These are phyloP conservation scores for Oophaga sylvatica DNA, from an alignment of 2,797 vertebrate species.

Conservation along the genomic window DNA sequence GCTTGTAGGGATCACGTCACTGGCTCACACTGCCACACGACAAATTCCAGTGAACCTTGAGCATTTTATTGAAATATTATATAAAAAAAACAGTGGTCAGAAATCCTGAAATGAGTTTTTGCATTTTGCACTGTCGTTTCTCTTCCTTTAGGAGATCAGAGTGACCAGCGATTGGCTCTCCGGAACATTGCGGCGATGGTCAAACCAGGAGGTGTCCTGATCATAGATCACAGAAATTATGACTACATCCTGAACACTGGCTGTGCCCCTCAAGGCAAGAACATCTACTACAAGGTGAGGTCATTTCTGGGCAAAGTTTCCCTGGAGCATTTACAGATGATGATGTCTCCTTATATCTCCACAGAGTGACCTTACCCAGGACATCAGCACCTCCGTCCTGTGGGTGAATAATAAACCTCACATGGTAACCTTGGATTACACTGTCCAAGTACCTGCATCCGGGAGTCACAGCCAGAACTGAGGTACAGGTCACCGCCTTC, in stretches of 20 bases:
- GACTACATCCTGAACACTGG: conserved; percentile 96
- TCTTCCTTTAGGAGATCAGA: conserved; percentile 86
- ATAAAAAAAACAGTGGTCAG: too few relatives aligned
- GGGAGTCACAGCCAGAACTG: conserved; percentile 76
- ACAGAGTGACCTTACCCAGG: conserved; percentile 92
- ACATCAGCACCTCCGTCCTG: conserved; percentile 93
- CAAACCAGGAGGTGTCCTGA: conserved; percentile 85
- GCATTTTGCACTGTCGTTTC: too few relatives aligned
- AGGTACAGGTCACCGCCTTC: conserved; percentile 75
- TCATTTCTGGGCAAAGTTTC: not conserved
- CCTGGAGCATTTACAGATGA: not conserved
- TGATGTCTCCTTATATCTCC: not conserved
- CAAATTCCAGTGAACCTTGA: too few relatives aligned
- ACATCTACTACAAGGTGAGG: conserved; percentile 96
- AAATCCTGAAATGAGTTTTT: too few relatives aligned
- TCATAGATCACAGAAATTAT: conserved; percentile 97
- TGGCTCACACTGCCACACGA: too few relatives aligned
- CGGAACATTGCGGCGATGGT: conserved; percentile 95
- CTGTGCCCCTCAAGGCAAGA: conserved; percentile 89
- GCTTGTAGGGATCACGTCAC: too few relatives aligned
- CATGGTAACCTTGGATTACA: conserved; percentile 98
- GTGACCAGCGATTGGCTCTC: conserved; percentile 89
- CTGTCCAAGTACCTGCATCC: conserved; percentile 80
- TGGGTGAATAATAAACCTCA: conserved; percentile 92
- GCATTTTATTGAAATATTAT: too few relatives aligned